Base-by-base conservation (phyloP, 2,888 invertebrate genomes). In the Acleris holmiana region DNA sequence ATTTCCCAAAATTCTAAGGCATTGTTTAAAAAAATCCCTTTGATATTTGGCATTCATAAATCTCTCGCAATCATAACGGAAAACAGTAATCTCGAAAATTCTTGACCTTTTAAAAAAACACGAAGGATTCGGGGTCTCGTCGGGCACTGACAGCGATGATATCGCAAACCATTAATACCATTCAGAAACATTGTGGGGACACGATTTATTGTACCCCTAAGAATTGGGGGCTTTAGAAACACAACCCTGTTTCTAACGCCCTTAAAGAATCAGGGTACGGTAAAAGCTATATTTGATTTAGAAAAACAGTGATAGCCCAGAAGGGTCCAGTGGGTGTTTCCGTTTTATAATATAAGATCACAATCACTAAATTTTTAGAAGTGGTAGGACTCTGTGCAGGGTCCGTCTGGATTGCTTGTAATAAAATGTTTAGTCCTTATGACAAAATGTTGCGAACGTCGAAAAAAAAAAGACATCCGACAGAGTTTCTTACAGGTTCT, bases 141-240 rank as follows among this genome's bases (percentile, higher is more conserved):
- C 82, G 80, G 79, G 82, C 82, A 86, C 81, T 78, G 85, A 82
- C 63, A 57, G 77, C 76, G 82, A 83, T 80, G 83, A 81, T 85
- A 85, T 83, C 82, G 49, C 19, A 5, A 10, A 58, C 54, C 85
- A 88, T 88, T 89, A 88, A 89, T 89, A 89, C 78, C 83, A 83
- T 79, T 89, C 89, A 86, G 82, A 85, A 85, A 86, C 88, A 88
- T 85, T 88, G 87, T 89, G 79, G 86, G 85, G 80, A 82, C 78
- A 77, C 85, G 85, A 88, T 88, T 88, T 88, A 86, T 87, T 78
- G 85, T 73, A 69, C 57, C 50, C 66, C 63, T 57, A 21, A 40
- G 41, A 40, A 18, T 58, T 1, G 53, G 57, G 57, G n/a, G 46
- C 51, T 47, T 47, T 53, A 46, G 19, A 55, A 49, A 49, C 29